Base-by-base conservation (phyloP, 2,888 invertebrate species). In the Hylaea fasciaria region DNA sequence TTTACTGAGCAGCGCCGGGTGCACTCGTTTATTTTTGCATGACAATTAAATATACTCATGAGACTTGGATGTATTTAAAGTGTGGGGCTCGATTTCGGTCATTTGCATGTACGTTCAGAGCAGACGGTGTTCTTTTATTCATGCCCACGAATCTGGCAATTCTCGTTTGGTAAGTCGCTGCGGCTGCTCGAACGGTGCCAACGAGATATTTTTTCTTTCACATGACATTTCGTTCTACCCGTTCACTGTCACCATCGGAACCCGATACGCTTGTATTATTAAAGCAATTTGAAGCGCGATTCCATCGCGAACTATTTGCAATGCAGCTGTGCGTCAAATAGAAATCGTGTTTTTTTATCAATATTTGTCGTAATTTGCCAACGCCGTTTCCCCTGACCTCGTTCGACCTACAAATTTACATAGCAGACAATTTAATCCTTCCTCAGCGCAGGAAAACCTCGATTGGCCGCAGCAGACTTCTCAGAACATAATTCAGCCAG, bases 21-120 rank as follows among this genome's bases (percentile, higher is more conserved):
- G 83, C 74, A 74, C 68, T 82, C 78, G 80, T 80, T 83, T 80
- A 82, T 82, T 88, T 88, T 85, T 86, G 84, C 89, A 88, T 89
- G 82, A 87, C 87, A 88, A 88, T 84, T 81, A 83, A 83, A 81
- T 83, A 82, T 79, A 75, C 80, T 80, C 73, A 77, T 72, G 71
- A 70, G 73, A 70, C 68, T 74, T 68, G 72, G 77, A 77, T 80
- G 73, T 71, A 51, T 66, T 76, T 66, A 74, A 77, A 79, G 79
- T 71, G 74, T 77, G 74, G 80, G 78, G 81, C 73, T 74, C 77
- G 74, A 74, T 77, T 75, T 78, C 72, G 78, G 78, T 81, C 78
- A 81, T 80, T 81, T 82, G 81, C 83, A 82, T 81, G 78, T 78
- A 80, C 80, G 81, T 83, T 78, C 76, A 80, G 83, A 81, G 82